Conservation (phyloP, 1,140 invertebrate species). For the Hypsibius dujardini region DNA sequence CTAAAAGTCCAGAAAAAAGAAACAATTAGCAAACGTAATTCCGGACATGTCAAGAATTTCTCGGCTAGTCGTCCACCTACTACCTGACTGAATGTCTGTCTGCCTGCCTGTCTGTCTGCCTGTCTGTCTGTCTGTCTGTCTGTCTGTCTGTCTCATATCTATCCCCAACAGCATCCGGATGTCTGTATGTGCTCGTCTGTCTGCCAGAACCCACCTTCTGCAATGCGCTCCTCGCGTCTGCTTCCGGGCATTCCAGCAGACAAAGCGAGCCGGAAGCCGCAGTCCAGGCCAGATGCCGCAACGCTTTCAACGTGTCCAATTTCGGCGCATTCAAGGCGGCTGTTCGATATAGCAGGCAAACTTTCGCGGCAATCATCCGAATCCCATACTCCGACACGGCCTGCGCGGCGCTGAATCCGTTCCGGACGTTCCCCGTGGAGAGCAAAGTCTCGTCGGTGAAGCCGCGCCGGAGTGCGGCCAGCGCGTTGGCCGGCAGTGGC, state of each 20-base stretch:
- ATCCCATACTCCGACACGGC: background rate
- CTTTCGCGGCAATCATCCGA: background rate
- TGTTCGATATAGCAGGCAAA: slow-evolving; percentile 16
- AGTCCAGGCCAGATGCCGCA: slow-evolving; percentile 52
- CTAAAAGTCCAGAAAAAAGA: no score
- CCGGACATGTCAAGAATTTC: no score
- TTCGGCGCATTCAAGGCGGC: slow-evolving; percentile 29
- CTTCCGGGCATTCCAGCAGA: slow-evolving; percentile 45
- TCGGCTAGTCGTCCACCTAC: no score
- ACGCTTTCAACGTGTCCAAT: slow-evolving; percentile 30
- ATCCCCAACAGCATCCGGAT: no score
- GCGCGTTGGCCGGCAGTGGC: background rate
- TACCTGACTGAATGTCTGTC: no score
- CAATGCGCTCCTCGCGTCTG: slow-evolving; percentile 30
- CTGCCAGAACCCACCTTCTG: slow-evolving; percentile 3
- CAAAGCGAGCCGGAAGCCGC: slow-evolving; percentile 51
- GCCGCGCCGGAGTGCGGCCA: background rate
- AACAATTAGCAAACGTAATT: no score
- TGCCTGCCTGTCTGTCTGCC: no score
- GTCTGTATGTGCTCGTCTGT: no score
- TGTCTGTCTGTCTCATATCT: no score
- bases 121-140: no score
- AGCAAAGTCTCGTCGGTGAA: background rate
- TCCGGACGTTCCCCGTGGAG: background rate
- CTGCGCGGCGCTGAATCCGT: background rate